phyloP scores from a whole-genome alignment of 2,888 invertebrate genomes.

The Luffia ferchaultella region DNA sequence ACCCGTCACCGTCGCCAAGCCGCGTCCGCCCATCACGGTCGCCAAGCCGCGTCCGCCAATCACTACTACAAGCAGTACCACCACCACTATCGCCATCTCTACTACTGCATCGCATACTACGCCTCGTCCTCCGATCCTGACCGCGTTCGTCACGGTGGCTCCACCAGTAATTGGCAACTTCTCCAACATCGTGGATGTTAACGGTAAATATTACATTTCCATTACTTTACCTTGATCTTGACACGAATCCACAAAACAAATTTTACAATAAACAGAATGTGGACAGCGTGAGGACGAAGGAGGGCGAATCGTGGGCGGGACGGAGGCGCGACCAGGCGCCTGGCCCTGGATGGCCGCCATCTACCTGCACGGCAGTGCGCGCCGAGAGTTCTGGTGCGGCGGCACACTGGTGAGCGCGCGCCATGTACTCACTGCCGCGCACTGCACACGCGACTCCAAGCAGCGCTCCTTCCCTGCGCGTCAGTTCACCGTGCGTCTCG shows the following conservation, averaged over 20 bases:
- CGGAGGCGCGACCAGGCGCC: constrained; percentile 81
- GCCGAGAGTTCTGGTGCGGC: constrained; percentile 94
- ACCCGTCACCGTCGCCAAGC: constrained; percentile 12
- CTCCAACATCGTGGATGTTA: constrained; percentile 61
- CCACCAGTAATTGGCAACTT: constrained; percentile 42
- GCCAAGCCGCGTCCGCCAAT: constrained; percentile 34
- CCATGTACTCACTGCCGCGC: constrained; percentile 90
- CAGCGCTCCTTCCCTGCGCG: constrained; percentile 91
- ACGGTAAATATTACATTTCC: constrained; percentile 39
- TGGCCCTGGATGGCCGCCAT: constrained; percentile 99
- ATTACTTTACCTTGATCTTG: not conserved
- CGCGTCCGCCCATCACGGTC: constrained; percentile 27
- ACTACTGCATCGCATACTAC: constrained; percentile 31
- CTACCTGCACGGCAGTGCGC: constrained; percentile 83
- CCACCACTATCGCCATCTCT: constrained; percentile 28
- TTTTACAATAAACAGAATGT: constrained; percentile 66
- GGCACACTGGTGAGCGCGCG: constrained; percentile 84
- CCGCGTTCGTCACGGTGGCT: constrained; percentile 53
- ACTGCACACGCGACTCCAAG: constrained; percentile 89
- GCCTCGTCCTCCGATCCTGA: constrained; percentile 31
- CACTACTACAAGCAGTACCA: constrained; percentile 20
- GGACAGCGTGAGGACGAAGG: constrained; percentile 84
- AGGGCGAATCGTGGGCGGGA: constrained; percentile 91
- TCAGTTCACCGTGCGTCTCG: constrained; percentile 88
- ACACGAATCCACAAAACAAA: no score